Percentiles rank a stretch among this genome's conserved stretches.
Conservation (phyloP, 92 coral and sea anemone species). For the Anthopleura xanthogrammica region DNA sequence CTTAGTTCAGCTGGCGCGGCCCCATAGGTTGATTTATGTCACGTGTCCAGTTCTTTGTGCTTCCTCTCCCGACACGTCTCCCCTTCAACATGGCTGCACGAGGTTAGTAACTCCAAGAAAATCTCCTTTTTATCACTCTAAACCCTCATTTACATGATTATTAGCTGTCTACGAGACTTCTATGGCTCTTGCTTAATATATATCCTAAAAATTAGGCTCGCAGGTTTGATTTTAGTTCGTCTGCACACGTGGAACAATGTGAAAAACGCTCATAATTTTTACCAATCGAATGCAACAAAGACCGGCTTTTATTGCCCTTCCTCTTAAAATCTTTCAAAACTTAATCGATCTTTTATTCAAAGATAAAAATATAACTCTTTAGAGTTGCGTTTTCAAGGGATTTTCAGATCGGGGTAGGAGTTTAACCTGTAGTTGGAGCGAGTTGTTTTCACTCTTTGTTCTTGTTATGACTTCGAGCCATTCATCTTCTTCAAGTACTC, state of each 20-base stretch:
- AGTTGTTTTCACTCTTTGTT: slow-evolving; percentile 7
- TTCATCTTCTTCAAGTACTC: background rate
- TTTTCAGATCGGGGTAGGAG: background rate
- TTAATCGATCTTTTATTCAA: background rate
- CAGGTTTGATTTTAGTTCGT: background rate
- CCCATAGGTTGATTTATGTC: slow-evolving; percentile 27
- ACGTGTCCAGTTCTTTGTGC: slow-evolving; percentile 70
- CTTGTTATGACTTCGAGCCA: slow-evolving; percentile 17
- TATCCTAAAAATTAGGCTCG: background rate
- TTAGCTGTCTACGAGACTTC: background rate
- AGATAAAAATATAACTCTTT: background rate
- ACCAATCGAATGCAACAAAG: background rate
- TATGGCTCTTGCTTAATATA: background rate
- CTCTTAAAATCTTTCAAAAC: background rate
- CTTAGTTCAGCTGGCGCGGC: slow-evolving; percentile 32
- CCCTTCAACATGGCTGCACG: slow-evolving; percentile 98
- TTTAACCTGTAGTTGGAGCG: background rate
- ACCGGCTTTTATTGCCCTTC: slow-evolving; percentile 9
- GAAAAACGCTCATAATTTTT: background rate
- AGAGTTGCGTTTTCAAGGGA: background rate
- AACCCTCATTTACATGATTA: background rate
- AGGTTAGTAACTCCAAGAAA: slow-evolving; percentile 50
- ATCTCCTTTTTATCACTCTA: background rate
- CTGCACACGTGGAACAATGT: slow-evolving; percentile 29
- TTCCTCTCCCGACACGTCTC: slow-evolving; percentile 96